Conservation (phyloP, 1,140 invertebrate genomes). For the Yoshiicerus persimilis region DNA sequence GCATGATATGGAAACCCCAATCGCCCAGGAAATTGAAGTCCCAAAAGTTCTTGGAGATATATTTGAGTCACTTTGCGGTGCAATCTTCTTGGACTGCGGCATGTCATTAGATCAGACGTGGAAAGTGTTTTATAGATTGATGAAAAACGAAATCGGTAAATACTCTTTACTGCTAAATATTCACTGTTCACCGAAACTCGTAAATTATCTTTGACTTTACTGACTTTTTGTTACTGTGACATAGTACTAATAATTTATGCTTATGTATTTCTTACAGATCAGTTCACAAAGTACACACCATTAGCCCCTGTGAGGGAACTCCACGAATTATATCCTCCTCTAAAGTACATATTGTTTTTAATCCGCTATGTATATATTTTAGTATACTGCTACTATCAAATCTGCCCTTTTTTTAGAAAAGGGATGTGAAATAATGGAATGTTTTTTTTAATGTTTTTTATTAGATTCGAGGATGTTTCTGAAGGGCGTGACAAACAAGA, state of each 20-base stretch:
- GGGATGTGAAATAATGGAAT: neutral
- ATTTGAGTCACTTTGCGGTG: conserved; percentile 88
- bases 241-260: neutral
- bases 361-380: neutral
- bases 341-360: neutral
- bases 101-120: conserved; percentile 78
- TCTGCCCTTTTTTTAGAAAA: neutral
- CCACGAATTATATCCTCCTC: conserved; percentile 31
- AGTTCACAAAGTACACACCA: conserved; percentile 31
- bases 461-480: neutral
- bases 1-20: conserved; percentile 47
- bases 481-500: too few species aligned
- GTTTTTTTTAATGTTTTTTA: neutral
- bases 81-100: conserved; percentile 84
- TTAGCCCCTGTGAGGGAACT: conserved; percentile 39
- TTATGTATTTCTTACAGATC: neutral
- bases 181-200: too few species aligned
- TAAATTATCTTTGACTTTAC: neutral
- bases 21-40: conserved; percentile 77
- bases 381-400: neutral
- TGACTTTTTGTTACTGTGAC: neutral
- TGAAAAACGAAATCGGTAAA: conserved; percentile 68
- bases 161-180: neutral
- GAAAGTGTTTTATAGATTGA: conserved; percentile 75
- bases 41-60: conserved; percentile 94